Evolutionary conservation across 1,140 invertebrate genomes (phyloP), one percentile per base, ranked within the genome.

Genomic region (Ceratoteleas bidentatus): DNA sequence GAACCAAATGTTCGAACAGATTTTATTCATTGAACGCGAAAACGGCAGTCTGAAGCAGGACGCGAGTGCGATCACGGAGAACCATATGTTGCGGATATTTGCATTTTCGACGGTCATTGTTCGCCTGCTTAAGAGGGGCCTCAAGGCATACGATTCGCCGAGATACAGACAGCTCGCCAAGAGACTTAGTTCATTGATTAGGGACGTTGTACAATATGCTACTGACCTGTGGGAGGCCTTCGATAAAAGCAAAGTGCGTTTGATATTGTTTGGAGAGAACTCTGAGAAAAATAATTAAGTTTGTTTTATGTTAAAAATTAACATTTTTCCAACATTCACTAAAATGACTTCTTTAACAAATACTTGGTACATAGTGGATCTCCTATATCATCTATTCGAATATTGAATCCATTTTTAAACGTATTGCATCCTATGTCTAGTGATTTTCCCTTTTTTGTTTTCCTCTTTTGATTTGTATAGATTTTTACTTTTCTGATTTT

Each of bases 161-260:
- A 89, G 94, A 57, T 96, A 96, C 83, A 92, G 94, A 70, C 95
- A 96, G 84, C 92, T 96, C 78, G 92, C 94, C 4, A 96, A 96
- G 87, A 90, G 95, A 77, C 85, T 96, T 11, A 94, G 95, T 45
- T 92, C 94, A 5, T 88, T 96, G 38, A 94, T 96, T 38, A 93
- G 95, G 57, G 95, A 97, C 84, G 92, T 94, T 14, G 92, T 96
- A 0, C 94, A 96, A 70, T 96, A 96, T 87, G 93, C 94, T 0
- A 95, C 94, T 7, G 96, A 97, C 86, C 92, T 95, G 60, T 95
- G 94, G 93, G 93, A 95, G 83, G 88, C 91, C 53, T 95, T 94
- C 77, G 87, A 91, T 58, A 91, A 85, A 54, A 80, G 36, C 43
- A 81, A 87, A 76, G 81, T 80, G 57, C 4, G 65, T 57, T 33